A percentile compares a stretch with the other conserved stretches of the same genome.
Evolutionary conservation across 2,113 vertebrate species (phyloP).

Genomic region (Odocoileus virginianus): DNA sequence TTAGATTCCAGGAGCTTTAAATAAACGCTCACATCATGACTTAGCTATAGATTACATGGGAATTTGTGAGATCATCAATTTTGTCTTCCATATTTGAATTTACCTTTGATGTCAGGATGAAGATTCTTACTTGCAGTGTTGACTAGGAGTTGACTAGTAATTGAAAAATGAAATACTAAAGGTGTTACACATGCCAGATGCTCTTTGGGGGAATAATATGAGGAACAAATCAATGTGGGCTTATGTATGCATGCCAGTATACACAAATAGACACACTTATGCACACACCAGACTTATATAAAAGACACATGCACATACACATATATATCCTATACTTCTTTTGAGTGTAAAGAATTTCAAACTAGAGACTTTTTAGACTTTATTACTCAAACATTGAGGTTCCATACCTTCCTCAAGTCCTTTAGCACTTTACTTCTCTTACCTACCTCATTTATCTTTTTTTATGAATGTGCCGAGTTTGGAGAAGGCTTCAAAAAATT

Average conservation of each 20-base stretch:
- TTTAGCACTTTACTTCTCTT: neutral
- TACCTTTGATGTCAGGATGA: neutral
- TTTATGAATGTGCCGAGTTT: constrained; percentile 8
- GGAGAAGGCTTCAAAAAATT: neutral
- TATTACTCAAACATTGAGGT: neutral
- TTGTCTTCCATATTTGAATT: neutral
- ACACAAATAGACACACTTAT: neutral
- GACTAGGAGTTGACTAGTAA: neutral
- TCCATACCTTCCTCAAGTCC: neutral
- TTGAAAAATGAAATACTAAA: neutral
- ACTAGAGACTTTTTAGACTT: neutral
- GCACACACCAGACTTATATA: neutral
- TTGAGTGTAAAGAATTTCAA: neutral
- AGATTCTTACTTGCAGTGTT: neutral
- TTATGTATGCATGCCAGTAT: neutral
- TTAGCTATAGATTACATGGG: neutral
- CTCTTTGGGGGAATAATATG: neutral
- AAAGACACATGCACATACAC: neutral
- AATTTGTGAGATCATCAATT: neutral
- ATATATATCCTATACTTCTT: neutral
- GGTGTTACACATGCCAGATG: neutral
- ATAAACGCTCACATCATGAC: neutral
- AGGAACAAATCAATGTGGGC: neutral
- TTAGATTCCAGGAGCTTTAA: neutral
- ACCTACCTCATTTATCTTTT: neutral